Evolutionary conservation across 2,113 vertebrate species (phyloP), one percentile per base, ranked within the genome.

Genomic region (Leptobrachium ailaonicum): DNA sequence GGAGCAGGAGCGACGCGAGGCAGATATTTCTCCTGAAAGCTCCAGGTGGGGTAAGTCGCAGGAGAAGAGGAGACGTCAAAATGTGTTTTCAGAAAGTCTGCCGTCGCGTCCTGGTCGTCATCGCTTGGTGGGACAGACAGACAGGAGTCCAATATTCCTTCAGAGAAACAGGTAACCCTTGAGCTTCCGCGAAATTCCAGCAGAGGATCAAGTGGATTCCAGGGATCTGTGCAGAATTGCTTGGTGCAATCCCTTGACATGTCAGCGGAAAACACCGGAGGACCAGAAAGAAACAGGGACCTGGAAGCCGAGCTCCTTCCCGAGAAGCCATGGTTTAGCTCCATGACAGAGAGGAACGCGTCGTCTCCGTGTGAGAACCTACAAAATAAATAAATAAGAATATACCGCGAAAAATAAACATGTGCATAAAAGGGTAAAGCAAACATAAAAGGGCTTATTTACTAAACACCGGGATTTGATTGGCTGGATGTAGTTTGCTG

Each of bases 21-120:
- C 9, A 7, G 4, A 42, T 43, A 12, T 58, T 13, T 11, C 42
- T 20, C 47, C 12, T 14, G 3, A 50, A 8, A 53, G 6, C n/a
- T n/a, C 2, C 2, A 4, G n/a, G 40, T 4, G 6, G 20, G 68
- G 42, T 2, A 9, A 13, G 20, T 8, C n/a, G 40, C 2, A 6
- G 14, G 56, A 50, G 4, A 45, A 64, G 6, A 40, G 8, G 20
- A n/a, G 43, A 10, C 44, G 0, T 14, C 54, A 32, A 14, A 42
- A 62, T 78, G 62, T 2, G 67, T 53, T 40, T 72, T 79, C 11
- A 53, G 32, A 14, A 64, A 54, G 3, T 72, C 68, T 11, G 50
- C 62, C 11, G n/a, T 32, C 20, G 7, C 62, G 3, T 32, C 6
- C 12, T 8, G 6, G 40, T 6, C 40, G 20, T 32, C 41, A 43